Evolutionary conservation across 2,888 invertebrate genomes (phyloP), one percentile per base, ranked within the genome.

Genomic region (Tenthredo livida): DNA sequence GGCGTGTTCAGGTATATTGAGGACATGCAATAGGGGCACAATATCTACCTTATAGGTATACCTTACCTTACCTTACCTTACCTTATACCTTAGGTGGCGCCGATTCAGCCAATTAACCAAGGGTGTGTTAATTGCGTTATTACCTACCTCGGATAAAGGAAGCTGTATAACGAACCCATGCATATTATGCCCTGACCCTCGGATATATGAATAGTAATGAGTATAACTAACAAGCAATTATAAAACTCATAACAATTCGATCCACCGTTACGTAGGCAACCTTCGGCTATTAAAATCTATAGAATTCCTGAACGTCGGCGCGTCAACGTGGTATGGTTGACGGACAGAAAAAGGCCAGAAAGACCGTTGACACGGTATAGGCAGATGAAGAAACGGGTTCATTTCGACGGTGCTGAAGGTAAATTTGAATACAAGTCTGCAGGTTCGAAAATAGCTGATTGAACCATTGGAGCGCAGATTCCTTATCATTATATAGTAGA

Each of bases 121-220:
- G 89, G 91, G 89, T 88, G 89, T 88, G 89, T 90, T 92, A 92
- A 92, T 92, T 92, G 91, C 91, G 89, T 91, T 90, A 92, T 92
- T 92, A 92, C 91, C 40, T 21, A 89, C 90, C 90, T 61, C 61
- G 86, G 85, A 86, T 85, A 86, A 86, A 86, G 85, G 50, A 65
- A 85, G 83, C 80, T 80, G 84, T 84, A 70, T 73, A 85, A 80
- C 84, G 85, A 72, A 83, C n/a, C 58, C 10, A 89, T 87, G 86
- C 85, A 29, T 37, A 89, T 87, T 86, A n/a, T n/a, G n/a, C n/a
- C 85, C 85, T 87, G 87, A 73, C 86, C 87, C 85, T 87, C 67
- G 85, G 83, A 86, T 87, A 92, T 90, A 92, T 92, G 92, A 92
- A 92, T 92, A 92, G 90, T 90, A 91, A 92, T 91, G 92, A 91